Base-by-base conservation (phyloP, 53 echinoderm and acorn worm genomes). In the Henricia sp. region DNA sequence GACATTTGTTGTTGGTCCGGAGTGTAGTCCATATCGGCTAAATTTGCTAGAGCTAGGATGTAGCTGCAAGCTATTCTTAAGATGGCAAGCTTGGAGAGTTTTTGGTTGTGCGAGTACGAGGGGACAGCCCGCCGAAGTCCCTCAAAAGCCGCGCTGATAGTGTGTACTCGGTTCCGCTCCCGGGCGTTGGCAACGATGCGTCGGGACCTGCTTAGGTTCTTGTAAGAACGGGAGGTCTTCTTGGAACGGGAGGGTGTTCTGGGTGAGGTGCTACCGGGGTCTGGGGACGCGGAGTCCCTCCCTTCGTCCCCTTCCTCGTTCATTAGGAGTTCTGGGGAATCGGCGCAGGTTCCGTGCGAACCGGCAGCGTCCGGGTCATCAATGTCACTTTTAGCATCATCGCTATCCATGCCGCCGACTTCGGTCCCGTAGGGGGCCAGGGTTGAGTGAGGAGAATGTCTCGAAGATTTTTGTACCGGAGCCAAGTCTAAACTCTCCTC, bases 81-180 rank as follows among this genome's bases (percentile, higher is more conserved):
- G 13, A 96, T 96, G 69, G 96, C 96, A 13, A 96, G 71, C 76
- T 96, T 96, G n/a, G 96, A 96, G 14, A 96, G 90, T 77, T 96
- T 96, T 54, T 96, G 96, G 77, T 96, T 96, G 87, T 96, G 96
- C 2, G 96, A 96, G 82, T 96, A 96, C 28, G 94, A 96, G 12
- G 96, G 96, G 10, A 96, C 96, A 10, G 96, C 96, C 16, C 93
- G 80, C 25, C 96, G 88, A 14, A 96, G 93, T 19, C 97, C 97
- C 72, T 97, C 97, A 64, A 97, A 97, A 21, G 97, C 97, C 0
- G 97, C 94, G 72, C 97, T 97, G 70, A 97, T 97, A 0, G 97
- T 97, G 41, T 97, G 97, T 21, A 97, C 97, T 5, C 97, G 87
- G 68, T 97, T 97, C 24, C 97, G 63, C 57, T 96, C 97, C 26